Base-by-base conservation (phyloP, 1,140 invertebrate species). In the Planococcus citri region DNA sequence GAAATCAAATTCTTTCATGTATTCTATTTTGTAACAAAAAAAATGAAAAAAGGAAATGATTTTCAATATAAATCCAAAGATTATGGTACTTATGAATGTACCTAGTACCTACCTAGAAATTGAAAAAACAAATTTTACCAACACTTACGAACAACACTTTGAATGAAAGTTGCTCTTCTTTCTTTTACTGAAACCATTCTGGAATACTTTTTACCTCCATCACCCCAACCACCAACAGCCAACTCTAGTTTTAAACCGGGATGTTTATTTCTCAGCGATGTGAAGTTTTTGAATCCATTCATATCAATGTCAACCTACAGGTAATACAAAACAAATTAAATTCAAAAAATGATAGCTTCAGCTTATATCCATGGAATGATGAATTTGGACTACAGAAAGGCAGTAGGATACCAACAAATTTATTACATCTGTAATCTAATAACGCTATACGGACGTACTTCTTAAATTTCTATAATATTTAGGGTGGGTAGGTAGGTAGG, bases 181-280 rank as follows among this genome's bases (percentile, higher is more conserved):
- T 82, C 78, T 68, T 88, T 86, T 20, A 85, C 80, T 0, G 85
- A 81, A 0, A 90, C 89, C 81, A 94, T 85, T 22, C 84, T 81
- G 0, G 91, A 93, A 77, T 93, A 94, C 75, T 94, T 93, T 69
- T 83, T 82, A 14, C 91, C 90, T 29, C 91, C 91, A 76, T 94
- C 91, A 0, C 86, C 91, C 91, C 91, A 94, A 1, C 91, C 91
- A 0, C 91, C 91, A 0, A 95, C 88, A 0, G 92, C 91, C 0
- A 94, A 81, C 74, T 85, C 79, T 6, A 90, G 84, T 77, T 92
- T 92, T 10, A 94, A 78, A 21, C 84, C 76, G 0, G 91, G 90
- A 77, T 89, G 83, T 21, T 84, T 87, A 14, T 82, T 76, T 29
- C 85, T 87, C 1, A 95, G 78, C 6, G 81, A 80, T 0, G 88